Conservation (phyloP, 1,140 invertebrate species). For the Epicauta chinensis region DNA sequence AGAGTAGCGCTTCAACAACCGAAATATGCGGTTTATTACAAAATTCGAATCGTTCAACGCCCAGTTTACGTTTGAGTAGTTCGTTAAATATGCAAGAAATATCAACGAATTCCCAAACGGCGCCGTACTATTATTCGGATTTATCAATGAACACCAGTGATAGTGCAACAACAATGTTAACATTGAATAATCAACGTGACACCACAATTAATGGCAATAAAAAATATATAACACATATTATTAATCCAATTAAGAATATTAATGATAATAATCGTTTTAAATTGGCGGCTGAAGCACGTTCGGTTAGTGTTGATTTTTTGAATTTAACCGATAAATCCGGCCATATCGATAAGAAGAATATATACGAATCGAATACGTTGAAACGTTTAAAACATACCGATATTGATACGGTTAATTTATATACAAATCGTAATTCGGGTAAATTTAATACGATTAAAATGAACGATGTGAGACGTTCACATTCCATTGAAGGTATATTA, state of each 20-base stretch:
- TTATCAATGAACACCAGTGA: slow-evolving; percentile 45
- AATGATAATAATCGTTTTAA: slow-evolving; percentile 41
- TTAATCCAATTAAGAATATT: slow-evolving; percentile 63
- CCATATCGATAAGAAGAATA: slow-evolving; percentile 67
- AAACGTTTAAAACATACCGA: slow-evolving; percentile 52
- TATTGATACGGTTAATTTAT: slow-evolving; percentile 32
- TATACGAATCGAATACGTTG: slow-evolving; percentile 63
- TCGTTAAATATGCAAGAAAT: slow-evolving; percentile 16
- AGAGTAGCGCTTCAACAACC: slow-evolving; percentile 31
- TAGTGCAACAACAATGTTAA: slow-evolving; percentile 27
- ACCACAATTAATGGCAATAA: slow-evolving; percentile 52
- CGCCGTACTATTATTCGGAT: slow-evolving; percentile 85
- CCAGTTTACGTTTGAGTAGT: slow-evolving; percentile 16
- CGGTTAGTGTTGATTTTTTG: slow-evolving; percentile 59
- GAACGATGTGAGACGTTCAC: slow-evolving; percentile 40
- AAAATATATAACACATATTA: slow-evolving; percentile 69
- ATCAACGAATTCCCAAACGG: slow-evolving; percentile 46
- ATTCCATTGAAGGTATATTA: slow-evolving; percentile 58
- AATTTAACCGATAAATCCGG: slow-evolving; percentile 60
- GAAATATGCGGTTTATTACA: slow-evolving; percentile 31
- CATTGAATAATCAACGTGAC: slow-evolving; percentile 61
- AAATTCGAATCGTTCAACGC: slow-evolving; percentile 30
- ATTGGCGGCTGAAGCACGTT: slow-evolving; percentile 56
- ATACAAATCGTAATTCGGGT: slow-evolving; percentile 22
- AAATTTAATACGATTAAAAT: slow-evolving; percentile 33